Conservation (phyloP, 2,888 invertebrate genomes). For the Agrotis clavis region DNA sequence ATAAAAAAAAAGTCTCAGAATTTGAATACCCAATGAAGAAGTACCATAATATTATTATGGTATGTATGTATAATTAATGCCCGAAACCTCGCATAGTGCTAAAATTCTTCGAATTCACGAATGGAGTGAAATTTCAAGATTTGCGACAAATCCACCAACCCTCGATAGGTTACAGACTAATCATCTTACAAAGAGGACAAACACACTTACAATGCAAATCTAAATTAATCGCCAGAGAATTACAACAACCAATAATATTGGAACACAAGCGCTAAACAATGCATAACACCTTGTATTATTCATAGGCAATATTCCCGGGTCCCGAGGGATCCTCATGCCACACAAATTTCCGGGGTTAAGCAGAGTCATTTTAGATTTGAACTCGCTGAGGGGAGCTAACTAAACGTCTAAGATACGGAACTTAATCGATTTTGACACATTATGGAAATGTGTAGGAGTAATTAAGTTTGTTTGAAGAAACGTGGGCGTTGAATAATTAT, state of each 20-base stretch:
- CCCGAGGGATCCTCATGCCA: slow-evolving; percentile 31
- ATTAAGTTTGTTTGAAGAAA: background rate
- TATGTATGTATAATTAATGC: too few species aligned
- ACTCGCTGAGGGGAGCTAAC: slow-evolving; percentile 24
- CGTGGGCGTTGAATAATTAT: background rate
- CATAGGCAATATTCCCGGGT: slow-evolving; percentile 37
- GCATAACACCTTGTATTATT: slow-evolving; percentile 45
- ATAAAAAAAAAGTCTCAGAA: too few species aligned
- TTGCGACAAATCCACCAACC: too few species aligned
- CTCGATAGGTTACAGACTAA: too few species aligned
- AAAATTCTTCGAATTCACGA: too few species aligned
- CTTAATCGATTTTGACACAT: slow-evolving; percentile 2
- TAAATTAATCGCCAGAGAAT: slow-evolving; percentile 25
- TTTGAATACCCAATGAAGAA: too few species aligned
- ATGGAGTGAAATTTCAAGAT: too few species aligned
- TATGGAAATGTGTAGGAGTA: background rate
- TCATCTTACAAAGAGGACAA: too few species aligned
- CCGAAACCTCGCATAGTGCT: too few species aligned
- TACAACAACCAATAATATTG: slow-evolving; percentile 23
- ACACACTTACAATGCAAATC: slow-evolving; percentile 19
- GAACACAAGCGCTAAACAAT: slow-evolving; percentile 38
- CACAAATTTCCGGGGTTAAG: slow-evolving; percentile 44
- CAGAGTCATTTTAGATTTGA: slow-evolving; percentile 28
- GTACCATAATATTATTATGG: too few species aligned
- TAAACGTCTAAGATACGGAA: slow-evolving; percentile 24